Percentiles rank a stretch among this genome's conserved stretches.
Evolutionary conservation across 1,140 invertebrate species (phyloP).

Genomic region (Dendroctonus ponderosae): DNA sequence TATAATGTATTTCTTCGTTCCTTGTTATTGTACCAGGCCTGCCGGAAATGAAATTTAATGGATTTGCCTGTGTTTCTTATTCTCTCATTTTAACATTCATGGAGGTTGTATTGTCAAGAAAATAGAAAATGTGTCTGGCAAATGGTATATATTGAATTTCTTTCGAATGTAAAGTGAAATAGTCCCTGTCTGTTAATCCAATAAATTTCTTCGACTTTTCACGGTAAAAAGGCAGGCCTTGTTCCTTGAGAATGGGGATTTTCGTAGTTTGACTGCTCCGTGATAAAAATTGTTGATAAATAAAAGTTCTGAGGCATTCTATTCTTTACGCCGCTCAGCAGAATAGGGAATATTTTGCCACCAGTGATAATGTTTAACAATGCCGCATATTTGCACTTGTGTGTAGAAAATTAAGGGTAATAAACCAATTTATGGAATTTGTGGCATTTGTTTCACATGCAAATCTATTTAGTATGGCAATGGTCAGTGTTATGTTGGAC

Average conservation of each 20-base stretch:
- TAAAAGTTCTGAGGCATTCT: constrained; percentile 14
- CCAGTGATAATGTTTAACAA: too few relatives aligned
- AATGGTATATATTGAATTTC: constrained; percentile 37
- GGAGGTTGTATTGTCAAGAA: constrained; percentile 35
- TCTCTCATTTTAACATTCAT: constrained; percentile 36
- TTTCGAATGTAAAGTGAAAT: constrained; percentile 37
- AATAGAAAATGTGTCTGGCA: constrained; percentile 37
- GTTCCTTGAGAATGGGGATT: constrained; percentile 21
- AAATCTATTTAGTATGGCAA: too few relatives aligned
- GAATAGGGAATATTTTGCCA: too few relatives aligned
- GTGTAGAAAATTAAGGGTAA: too few relatives aligned
- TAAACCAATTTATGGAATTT: too few relatives aligned
- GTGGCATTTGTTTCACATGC: too few relatives aligned
- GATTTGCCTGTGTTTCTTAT: constrained; percentile 25
- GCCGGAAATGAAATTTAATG: constrained; percentile 28
- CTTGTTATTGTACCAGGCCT: too few relatives aligned
- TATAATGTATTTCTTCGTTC: too few relatives aligned
- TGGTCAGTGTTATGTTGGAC: too few relatives aligned
- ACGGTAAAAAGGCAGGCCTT: constrained; percentile 30
- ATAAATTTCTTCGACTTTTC: constrained; percentile 36
- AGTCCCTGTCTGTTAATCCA: constrained; percentile 36
- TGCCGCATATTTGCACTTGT: too few relatives aligned
- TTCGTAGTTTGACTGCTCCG: constrained; percentile 25
- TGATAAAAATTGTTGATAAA: constrained; percentile 26
- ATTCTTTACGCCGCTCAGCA: not conserved